These are phyloP conservation scores for Eidolon dupreanum DNA, from an alignment of 2,797 vertebrate species.

Conservation along the genomic window DNA sequence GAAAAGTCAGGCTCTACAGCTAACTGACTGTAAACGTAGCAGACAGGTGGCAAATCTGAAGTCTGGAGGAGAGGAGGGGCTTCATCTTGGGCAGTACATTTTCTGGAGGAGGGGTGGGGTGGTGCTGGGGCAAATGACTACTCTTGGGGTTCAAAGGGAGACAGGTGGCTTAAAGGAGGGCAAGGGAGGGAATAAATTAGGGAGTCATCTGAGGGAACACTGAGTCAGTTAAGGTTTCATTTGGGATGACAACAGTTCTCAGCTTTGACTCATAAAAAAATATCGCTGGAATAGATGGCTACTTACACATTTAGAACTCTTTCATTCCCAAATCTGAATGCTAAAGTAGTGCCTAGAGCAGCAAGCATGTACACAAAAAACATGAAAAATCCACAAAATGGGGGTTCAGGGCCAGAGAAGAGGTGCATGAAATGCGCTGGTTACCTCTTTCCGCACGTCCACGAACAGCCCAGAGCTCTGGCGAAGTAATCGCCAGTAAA, in stretches of 20 bases:
- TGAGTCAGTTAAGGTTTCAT: background rate
- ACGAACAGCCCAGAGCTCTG: background rate
- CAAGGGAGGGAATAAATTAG: background rate
- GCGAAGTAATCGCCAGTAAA: slow-evolving; percentile 61
- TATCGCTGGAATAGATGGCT: background rate
- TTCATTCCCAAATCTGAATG: slow-evolving; percentile 3
- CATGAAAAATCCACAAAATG: background rate
- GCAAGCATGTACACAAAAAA: background rate
- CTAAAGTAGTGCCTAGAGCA: slow-evolving; percentile 35
- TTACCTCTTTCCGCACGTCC: background rate
- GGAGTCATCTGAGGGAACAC: background rate
- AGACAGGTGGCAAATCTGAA: slow-evolving; percentile 18
- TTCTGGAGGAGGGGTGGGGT: background rate
- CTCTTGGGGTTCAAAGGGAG: background rate
- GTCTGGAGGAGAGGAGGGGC: background rate
- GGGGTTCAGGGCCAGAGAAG: background rate
- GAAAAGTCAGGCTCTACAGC: background rate
- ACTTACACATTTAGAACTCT: background rate
- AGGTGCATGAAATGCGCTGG: background rate
- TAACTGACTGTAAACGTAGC: background rate
- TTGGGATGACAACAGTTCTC: background rate
- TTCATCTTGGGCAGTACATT: background rate
- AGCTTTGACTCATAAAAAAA: background rate
- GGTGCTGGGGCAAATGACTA: background rate
- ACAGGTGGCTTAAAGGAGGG: background rate